These are phyloP conservation scores for Calliopum simillimum DNA, from an alignment of 2,888 invertebrate genomes.

Conservation along the genomic window DNA sequence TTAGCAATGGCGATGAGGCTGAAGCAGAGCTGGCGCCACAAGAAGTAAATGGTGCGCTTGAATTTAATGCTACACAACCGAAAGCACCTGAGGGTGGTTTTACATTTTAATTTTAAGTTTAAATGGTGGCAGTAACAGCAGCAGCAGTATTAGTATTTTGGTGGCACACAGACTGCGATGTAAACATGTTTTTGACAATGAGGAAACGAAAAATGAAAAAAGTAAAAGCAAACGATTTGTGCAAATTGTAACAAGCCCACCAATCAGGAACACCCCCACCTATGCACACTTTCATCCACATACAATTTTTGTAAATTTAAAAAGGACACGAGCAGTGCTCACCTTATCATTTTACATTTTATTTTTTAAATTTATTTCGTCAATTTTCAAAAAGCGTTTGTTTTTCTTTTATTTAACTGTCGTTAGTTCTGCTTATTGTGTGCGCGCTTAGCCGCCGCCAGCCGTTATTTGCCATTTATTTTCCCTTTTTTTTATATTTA, in stretches of 20 bases:
- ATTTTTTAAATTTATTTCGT: slow-evolving; percentile 7
- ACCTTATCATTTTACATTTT: slow-evolving; percentile 12
- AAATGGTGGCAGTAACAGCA: not conserved
- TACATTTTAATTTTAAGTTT: slow-evolving; percentile 54
- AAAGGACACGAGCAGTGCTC: slow-evolving; percentile 20
- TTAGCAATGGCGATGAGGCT: slow-evolving; percentile 64
- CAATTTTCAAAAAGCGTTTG: slow-evolving; percentile 19
- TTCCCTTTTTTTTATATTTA: slow-evolving; percentile 5
- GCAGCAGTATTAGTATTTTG: no score
- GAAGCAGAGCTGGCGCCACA: slow-evolving; percentile 62
- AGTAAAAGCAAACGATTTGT: not conserved
- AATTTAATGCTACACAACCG: slow-evolving; percentile 59
- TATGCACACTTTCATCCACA: no score
- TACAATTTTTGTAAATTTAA: not conserved
- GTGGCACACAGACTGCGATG: not conserved
- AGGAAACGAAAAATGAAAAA: not conserved
- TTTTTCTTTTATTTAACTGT: slow-evolving; percentile 1
- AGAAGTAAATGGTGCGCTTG: slow-evolving; percentile 60
- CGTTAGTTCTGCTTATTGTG: slow-evolving; percentile 1
- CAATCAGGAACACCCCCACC: no score
- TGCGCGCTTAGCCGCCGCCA: not conserved
- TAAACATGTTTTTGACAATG: not conserved
- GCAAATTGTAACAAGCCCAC: no score
- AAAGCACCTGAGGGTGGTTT: slow-evolving; percentile 63
- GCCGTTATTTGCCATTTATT: slow-evolving; percentile 31